A percentile compares a stretch with the other conserved stretches of the same genome.
Evolutionary conservation across 2,888 invertebrate genomes (phyloP).

Genomic region (Drosophila eohydei): DNA sequence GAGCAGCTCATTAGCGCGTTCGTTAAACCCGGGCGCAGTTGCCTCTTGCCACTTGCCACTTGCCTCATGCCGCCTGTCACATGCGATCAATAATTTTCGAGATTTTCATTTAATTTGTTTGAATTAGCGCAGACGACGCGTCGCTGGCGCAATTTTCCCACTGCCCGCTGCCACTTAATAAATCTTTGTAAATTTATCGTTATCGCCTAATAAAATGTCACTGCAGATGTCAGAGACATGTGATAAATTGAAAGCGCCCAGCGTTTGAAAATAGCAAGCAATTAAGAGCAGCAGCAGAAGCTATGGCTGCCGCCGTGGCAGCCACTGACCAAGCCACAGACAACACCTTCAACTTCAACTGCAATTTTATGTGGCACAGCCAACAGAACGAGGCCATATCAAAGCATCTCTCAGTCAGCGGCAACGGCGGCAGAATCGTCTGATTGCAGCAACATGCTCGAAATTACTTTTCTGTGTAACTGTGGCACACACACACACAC

Average conservation of each 20-base stretch:
- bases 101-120: slow-evolving; percentile 78
- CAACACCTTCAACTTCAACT: slow-evolving; percentile 59
- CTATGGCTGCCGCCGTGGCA: slow-evolving; percentile 15
- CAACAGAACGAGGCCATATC: slow-evolving; percentile 63
- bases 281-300: slow-evolving; percentile 66
- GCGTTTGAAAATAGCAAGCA: slow-evolving; percentile 78
- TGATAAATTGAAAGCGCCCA: slow-evolving; percentile 80
- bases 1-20: slow-evolving; percentile 71
- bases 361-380: slow-evolving; percentile 36
- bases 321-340: slow-evolving; percentile 43
- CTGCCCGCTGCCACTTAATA: slow-evolving; percentile 65
- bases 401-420: slow-evolving; percentile 69
- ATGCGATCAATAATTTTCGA: slow-evolving; percentile 74
- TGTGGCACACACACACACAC: slow-evolving; percentile 55
- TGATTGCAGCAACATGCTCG: slow-evolving; percentile 79
- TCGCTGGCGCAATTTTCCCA: slow-evolving; percentile 60
- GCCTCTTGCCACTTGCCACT: slow-evolving; percentile 23
- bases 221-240: slow-evolving; percentile 62
- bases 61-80: slow-evolving; percentile 25
- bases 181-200: slow-evolving; percentile 81
- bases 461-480: slow-evolving; percentile 81
- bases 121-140: slow-evolving; percentile 64
- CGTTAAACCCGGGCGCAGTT: slow-evolving; percentile 58
- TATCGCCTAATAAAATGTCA: slow-evolving; percentile 81
- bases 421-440: slow-evolving; percentile 66